Evolutionary conservation across 2,888 invertebrate species (phyloP).

Genomic region (Arrhopalites spinosus): DNA sequence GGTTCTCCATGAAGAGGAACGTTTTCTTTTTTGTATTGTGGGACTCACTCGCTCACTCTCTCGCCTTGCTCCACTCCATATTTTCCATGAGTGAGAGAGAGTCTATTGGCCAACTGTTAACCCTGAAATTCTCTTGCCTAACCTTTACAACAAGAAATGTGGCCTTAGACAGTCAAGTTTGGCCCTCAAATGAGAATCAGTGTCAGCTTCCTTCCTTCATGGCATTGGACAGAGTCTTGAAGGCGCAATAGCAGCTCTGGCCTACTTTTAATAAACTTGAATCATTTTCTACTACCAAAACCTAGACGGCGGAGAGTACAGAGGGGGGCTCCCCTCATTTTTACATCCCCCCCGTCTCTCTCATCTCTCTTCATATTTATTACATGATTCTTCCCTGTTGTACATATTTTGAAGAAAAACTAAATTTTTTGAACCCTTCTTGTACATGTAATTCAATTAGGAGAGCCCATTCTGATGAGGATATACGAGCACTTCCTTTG

Average conservation of each 20-base stretch:
- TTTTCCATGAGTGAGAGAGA: not conserved
- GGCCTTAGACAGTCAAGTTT: constrained; percentile 10
- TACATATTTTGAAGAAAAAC: no score
- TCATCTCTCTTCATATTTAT: not conserved
- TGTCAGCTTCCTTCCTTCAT: constrained; percentile 26
- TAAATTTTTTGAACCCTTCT: no score
- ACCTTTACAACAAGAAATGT: constrained; percentile 21
- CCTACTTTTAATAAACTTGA: constrained; percentile 10
- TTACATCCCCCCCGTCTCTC: not conserved
- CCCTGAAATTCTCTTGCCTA: constrained; percentile 19
- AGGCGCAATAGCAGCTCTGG: constrained; percentile 31
- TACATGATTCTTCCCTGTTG: not conserved
- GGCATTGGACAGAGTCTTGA: constrained; percentile 11
- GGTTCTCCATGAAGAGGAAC: not conserved
- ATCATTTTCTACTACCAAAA: no score
- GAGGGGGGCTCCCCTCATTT: not conserved
- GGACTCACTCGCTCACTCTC: not conserved
- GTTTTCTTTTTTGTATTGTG: not conserved
- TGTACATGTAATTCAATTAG: constrained; percentile 25
- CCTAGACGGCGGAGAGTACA: no score
- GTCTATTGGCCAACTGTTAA: not conserved
- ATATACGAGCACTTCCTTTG: constrained; percentile 40
- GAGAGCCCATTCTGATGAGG: constrained; percentile 55
- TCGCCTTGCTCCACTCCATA: constrained; percentile 2
- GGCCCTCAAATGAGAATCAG: constrained; percentile 30